Evolutionary conservation across 2,113 vertebrate genomes (phyloP), one percentile per base, ranked within the genome.

Genomic region (Sylvia atricapilla): DNA sequence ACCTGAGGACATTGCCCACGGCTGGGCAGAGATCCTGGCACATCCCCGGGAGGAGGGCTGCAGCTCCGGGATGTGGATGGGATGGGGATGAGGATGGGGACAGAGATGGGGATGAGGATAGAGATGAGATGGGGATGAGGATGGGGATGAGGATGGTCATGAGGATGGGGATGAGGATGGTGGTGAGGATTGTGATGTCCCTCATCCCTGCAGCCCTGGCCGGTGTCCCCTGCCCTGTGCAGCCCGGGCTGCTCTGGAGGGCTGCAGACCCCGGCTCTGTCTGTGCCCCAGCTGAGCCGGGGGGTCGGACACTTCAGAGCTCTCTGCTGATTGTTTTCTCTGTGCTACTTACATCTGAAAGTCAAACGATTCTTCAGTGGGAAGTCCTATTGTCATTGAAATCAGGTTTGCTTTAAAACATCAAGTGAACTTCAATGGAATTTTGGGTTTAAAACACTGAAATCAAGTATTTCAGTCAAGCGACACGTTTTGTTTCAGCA

Each of bases 401-500:
- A 95, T 83, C 0, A 1, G 16, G 15, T 56, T 79, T 3, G 0
- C 39, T 95, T 94, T 49, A 56, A 52, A 73, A 46, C 66, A 76
- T 93, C 90, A 80, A 93, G 64, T 60, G 41, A 83, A 94, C 81
- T 87, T 91, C 87, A 91, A 60, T 91, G 12, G 89, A 94, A 35
- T 91, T 72, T 90, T 82, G 81, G 52, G 49, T 90, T 87, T 55
- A 62, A 78, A 91, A n/a, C 21, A 22, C 31, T 33, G 49, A 75
- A 94, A 96, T 93, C 69, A 87, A 94, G 66, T 64, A 46, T 87
- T 87, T 82, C 75, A 52, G 41, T 39, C 27, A 69, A 87, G 94
- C 28, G 15, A 82, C 90, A 59, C 56, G 30, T 79, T 87, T 73
- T 7, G 35, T 83, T 78, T 59, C 66, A 75, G 20, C 35, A 47